Base-by-base conservation (phyloP, 2,113 vertebrate genomes). In the Cinclus cinclus region DNA sequence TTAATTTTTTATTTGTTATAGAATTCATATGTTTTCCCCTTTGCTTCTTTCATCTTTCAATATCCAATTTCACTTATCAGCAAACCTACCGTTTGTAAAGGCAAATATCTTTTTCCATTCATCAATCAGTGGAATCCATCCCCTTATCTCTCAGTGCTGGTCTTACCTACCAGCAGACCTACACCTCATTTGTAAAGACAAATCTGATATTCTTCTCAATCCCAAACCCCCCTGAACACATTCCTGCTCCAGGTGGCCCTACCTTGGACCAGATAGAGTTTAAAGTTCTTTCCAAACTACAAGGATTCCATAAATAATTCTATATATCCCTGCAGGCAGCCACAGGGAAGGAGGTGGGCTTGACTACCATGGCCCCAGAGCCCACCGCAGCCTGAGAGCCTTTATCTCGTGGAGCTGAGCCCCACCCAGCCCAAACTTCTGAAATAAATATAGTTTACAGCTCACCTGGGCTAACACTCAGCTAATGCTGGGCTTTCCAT, bases 351-450 rank as follows among this genome's bases (percentile, higher is more conserved):
- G 20, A 41, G 25, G 17, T 2, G 13, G 44, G 31, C 14, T 21
- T 35, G 20, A 6, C 6, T 16, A 15, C 20, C 44, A 27, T 3
- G 6, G 5, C 7, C 30, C 7, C 37, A 22, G 17, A 42, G 31
- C 7, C 31, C 33, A 8, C 35, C 35, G 5, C 25, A 59, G 11
- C 46, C 22, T 1, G 0, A 68, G 18, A 8, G 13, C 9, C 0
- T 64, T 50, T 56, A 55, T 55, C 20, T 24, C 55, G 9, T 11
- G 41, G 41, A 4, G 7, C 37, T 58, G 50, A 73, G 22, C 39
- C 19, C 20, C 2, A 5, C 0, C 20, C 17, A 41, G 6, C 41
- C n/a, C 15, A 22, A 27, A 3, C 9, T 30, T 35, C 53, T 62
- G 21, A 42, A 42, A 3, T n/a, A 41, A 83, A 55, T 67, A 13